A percentile compares a stretch with the other conserved stretches of the same genome.
phyloP scores from a whole-genome alignment of 2,113 vertebrate genomes.

The Albula glossodonta region DNA sequence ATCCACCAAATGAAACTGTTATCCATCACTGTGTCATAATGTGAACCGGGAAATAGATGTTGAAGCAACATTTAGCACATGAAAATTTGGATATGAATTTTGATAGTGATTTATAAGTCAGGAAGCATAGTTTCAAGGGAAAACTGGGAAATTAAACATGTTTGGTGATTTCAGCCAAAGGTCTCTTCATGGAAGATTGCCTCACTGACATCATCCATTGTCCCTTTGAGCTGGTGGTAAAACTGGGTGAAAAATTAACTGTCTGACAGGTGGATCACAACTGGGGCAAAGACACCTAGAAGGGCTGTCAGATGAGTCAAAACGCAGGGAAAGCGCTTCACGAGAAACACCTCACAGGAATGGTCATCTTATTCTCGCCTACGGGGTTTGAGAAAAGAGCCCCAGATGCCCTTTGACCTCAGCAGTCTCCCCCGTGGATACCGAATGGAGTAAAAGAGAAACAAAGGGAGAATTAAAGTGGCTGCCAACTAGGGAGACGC shows the following conservation, averaged over 20 bases:
- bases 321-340: neutral
- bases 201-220: neutral
- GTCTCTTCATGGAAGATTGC: no score
- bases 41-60: no score
- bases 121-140: no score
- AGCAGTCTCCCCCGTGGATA: neutral
- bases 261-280: neutral
- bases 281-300: neutral
- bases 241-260: neutral
- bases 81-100: no score
- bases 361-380: no score
- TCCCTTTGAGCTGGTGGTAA: neutral
- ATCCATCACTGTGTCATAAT: no score
- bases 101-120: no score
- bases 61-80: no score
- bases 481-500: slow-evolving; percentile 18
- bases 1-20: no score
- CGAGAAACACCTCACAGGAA: neutral
- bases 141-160: neutral
- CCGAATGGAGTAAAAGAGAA: neutral
- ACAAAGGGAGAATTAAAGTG: neutral
- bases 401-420: neutral
- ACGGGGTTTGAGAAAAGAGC: no score
- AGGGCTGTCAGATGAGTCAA: neutral
- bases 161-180: neutral